phyloP scores from a whole-genome alignment of 2,888 invertebrate genomes.

The Lordiphosa fenestrarum region DNA sequence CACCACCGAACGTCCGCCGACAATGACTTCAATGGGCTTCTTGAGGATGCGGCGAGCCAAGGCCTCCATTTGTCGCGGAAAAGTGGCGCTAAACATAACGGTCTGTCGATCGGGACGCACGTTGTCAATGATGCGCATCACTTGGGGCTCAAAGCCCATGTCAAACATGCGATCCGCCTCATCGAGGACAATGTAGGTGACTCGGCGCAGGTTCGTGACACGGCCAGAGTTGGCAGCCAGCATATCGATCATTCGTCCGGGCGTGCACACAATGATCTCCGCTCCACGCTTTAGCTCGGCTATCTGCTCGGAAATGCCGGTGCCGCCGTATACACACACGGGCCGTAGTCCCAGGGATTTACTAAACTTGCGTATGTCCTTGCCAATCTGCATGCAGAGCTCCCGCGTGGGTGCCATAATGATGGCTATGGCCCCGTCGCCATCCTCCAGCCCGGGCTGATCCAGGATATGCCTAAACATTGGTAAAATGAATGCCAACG shows the following conservation, averaged over 20 bases:
- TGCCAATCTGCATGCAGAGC: constrained; percentile 98
- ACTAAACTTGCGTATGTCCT: constrained; percentile 97
- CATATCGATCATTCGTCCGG: constrained; percentile 99
- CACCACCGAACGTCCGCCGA: constrained; percentile 97
- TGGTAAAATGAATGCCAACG: constrained; percentile 97
- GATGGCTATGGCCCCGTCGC: constrained; percentile 97
- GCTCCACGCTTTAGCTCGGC: constrained; percentile 98
- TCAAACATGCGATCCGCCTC: constrained; percentile 99
- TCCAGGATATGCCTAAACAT: constrained; percentile 98
- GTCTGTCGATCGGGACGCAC: constrained; percentile 98
- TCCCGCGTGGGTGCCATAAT: constrained; percentile 99
- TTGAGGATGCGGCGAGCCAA: constrained; percentile 95
- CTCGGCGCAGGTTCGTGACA: constrained; percentile 97
- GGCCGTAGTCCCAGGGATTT: constrained; percentile 92
- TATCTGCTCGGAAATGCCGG: constrained; percentile 94
- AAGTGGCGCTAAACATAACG: constrained; percentile 99
- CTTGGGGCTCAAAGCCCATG: constrained; percentile 95
- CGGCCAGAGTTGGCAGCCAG: constrained; percentile 98
- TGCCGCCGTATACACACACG: constrained; percentile 99
- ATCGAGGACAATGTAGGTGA: constrained; percentile 98
- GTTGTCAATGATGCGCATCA: constrained; percentile 97
- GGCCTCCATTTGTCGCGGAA: constrained; percentile 99
- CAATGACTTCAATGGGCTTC: constrained; percentile 98
- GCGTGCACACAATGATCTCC: constrained; percentile 99
- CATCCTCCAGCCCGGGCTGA: constrained; percentile 95